phyloP scores from a whole-genome alignment of 2,888 invertebrate species.

The Amphipoea oculea region DNA sequence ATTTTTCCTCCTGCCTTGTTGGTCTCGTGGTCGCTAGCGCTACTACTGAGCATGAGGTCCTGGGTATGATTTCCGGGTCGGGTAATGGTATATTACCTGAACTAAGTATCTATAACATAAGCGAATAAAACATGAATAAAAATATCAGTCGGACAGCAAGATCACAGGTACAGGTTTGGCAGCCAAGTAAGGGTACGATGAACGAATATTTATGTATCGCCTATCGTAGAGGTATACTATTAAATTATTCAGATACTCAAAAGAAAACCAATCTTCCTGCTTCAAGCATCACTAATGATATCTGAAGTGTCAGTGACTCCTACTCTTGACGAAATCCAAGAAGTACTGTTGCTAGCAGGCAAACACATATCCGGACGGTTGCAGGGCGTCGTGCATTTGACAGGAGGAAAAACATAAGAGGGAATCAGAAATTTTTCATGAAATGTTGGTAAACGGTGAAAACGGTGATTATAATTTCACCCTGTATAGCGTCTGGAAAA shows the following conservation, averaged over 20 bases:
- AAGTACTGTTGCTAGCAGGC: conserved; percentile 94
- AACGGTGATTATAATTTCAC: no score
- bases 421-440: conserved; percentile 51
- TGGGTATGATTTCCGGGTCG: no score
- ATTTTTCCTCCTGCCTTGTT: no score
- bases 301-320: conserved; percentile 97
- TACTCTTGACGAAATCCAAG: conserved; percentile 97
- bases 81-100: background rate
- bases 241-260: conserved; percentile 67
- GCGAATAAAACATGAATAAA: background rate
- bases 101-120: background rate
- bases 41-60: no score
- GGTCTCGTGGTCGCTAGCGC: no score
- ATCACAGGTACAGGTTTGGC: background rate
- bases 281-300: conserved; percentile 96
- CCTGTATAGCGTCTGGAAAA: no score
- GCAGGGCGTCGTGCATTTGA: conserved; percentile 98
- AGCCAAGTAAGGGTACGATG: no score
- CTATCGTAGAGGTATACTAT: background rate
- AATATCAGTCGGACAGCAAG: background rate
- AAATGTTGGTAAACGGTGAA: no score
- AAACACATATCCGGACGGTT: conserved; percentile 96
- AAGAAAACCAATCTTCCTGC: conserved; percentile 94
- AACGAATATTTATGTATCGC: no score
- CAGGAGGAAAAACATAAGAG: conserved; percentile 91